Percentiles rank a stretch among this genome's conserved stretches.
phyloP scores from a whole-genome alignment of 2,797 vertebrate species.

The Leptatherina wallacei region DNA sequence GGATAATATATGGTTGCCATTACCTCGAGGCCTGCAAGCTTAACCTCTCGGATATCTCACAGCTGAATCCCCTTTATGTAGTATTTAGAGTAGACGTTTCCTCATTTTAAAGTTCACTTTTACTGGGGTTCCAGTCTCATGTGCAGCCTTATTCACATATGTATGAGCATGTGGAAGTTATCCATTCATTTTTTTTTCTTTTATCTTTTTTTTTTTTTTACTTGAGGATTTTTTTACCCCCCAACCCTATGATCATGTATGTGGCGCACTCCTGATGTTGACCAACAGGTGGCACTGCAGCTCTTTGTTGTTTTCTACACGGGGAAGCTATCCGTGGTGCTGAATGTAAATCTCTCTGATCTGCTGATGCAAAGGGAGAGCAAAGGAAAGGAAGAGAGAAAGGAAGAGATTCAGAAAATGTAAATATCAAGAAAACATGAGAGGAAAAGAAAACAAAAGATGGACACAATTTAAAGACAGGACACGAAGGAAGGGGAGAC shows the following conservation, averaged over 20 bases:
- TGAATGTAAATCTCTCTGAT: conserved; percentile 70
- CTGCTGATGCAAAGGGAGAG: conserved; percentile 50
- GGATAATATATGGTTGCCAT: conserved; percentile 75
- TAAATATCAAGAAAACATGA: conserved; percentile 47
- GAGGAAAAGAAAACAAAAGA: conserved; percentile 10
- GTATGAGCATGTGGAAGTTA: conserved; percentile 50
- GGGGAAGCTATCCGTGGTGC: conserved; percentile 57
- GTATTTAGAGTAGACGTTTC: conserved; percentile 49
- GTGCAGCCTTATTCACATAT: conserved; percentile 52
- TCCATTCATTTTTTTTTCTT: conserved; percentile 42
- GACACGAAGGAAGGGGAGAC: background rate
- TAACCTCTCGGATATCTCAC: conserved; percentile 72
- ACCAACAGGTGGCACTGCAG: conserved; percentile 77
- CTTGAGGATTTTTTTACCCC: no score
- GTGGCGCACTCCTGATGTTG: background rate
- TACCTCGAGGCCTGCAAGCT: conserved; percentile 64
- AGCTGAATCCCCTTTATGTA: conserved; percentile 39
- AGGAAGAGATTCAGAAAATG: conserved; percentile 51
- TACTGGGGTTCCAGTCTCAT: conserved; percentile 2
- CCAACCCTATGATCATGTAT: background rate
- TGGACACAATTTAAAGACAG: conserved; percentile 34
- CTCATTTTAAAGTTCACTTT: conserved; percentile 47
- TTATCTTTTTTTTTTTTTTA: conserved; percentile 31
- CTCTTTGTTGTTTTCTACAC: conserved; percentile 45
- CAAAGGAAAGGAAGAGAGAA: conserved; percentile 30